phyloP scores from a whole-genome alignment of 2,113 vertebrate genomes.

The Cinclus cinclus region DNA sequence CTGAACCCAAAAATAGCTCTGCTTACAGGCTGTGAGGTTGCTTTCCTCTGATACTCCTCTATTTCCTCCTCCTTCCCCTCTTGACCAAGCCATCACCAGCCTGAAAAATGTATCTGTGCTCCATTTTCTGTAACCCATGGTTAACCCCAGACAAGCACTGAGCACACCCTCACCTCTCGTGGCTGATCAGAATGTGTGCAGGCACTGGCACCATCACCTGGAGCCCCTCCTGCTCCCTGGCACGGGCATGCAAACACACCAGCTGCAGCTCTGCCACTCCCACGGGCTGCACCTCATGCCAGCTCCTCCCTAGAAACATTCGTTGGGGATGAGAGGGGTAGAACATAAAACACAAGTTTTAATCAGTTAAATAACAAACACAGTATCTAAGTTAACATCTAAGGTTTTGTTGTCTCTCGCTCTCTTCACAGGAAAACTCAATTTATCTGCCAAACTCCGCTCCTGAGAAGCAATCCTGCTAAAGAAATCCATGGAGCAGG shows the following conservation, averaged over 20 bases:
- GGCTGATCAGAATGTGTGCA: constrained; percentile 77
- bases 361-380: neutral
- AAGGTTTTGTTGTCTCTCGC: neutral
- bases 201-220: constrained; percentile 85
- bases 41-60: neutral
- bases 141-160: fast-evolving
- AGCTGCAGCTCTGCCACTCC: constrained; percentile 82
- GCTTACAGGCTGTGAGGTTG: neutral
- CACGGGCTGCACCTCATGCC: constrained; percentile 83
- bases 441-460: neutral
- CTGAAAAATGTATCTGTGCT: neutral
- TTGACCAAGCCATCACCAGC: neutral
- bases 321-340: neutral
- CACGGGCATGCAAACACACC: constrained; percentile 82
- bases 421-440: neutral
- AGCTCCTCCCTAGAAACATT: constrained; percentile 76
- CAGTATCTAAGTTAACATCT: neutral
- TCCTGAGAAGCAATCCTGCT: neutral
- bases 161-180: constrained; percentile 78
- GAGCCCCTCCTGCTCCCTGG: constrained; percentile 74
- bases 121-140: neutral
- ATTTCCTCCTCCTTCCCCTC: neutral
- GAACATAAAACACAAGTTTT: neutral
- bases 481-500: neutral
- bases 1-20: neutral